These are phyloP conservation scores for Fukomys damarensis DNA, from an alignment of 2,113 vertebrate genomes.

Conservation along the genomic window DNA sequence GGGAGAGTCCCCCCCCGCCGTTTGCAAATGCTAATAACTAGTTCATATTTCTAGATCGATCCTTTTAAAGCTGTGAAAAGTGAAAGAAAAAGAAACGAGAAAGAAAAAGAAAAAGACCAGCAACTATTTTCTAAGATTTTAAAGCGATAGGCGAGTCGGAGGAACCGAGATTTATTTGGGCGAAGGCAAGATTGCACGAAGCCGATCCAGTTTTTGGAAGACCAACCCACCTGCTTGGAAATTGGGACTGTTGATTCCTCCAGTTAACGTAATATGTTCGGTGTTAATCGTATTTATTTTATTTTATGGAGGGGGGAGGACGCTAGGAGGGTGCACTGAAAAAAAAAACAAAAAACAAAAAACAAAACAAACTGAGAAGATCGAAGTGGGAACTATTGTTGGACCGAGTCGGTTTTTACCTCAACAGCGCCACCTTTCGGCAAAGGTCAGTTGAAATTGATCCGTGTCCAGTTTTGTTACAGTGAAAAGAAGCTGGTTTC, in stretches of 20 bases:
- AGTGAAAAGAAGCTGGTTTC: constrained; percentile 4
- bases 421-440: constrained; percentile 99
- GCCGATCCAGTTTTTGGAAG: neutral
- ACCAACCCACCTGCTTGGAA: constrained; percentile 39
- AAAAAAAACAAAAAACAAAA: constrained; percentile 32
- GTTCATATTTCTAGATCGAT: constrained; percentile 48
- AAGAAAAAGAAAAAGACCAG: neutral
- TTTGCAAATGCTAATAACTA: constrained; percentile 48
- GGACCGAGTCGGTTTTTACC: constrained; percentile 86
- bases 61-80: constrained; percentile 53
- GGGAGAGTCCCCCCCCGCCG: neutral
- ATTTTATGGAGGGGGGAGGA: constrained; percentile 59
- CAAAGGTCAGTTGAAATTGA: constrained; percentile 83
- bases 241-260: constrained; percentile 28
- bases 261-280: constrained; percentile 76
- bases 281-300: constrained; percentile 75
- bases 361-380: too few relatives aligned
- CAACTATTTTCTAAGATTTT: constrained; percentile 80
- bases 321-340: constrained; percentile 20
- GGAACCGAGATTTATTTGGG: constrained; percentile 59
- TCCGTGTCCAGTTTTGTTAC: constrained; percentile 73
- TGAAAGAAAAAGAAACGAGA: neutral
- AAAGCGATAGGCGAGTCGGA: constrained; percentile 76
- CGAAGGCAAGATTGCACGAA: neutral
- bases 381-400: constrained; percentile 77